A percentile compares a stretch with the other conserved stretches of the same genome.
phyloP scores from a whole-genome alignment of 2,888 invertebrate genomes.

The Agrotis clavis region DNA sequence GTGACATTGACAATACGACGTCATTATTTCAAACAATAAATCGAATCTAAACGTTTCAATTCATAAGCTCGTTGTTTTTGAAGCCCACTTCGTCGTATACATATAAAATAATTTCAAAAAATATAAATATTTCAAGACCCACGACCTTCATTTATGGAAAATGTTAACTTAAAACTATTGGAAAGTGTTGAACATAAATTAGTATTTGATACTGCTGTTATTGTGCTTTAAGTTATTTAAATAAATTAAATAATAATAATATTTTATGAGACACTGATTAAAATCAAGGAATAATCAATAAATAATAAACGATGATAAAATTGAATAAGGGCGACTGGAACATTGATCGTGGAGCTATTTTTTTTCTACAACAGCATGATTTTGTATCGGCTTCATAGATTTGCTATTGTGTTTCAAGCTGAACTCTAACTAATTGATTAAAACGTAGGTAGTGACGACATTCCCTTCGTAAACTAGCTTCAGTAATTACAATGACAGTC shows the following conservation, averaged over 20 bases:
- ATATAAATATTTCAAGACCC: constrained; percentile 76
- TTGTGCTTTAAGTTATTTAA: constrained; percentile 72
- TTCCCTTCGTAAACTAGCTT: constrained; percentile 35
- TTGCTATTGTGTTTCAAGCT: constrained; percentile 62
- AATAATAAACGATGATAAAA: constrained; percentile 74
- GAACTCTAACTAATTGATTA: constrained; percentile 64
- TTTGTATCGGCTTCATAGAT: constrained; percentile 54
- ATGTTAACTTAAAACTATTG: constrained; percentile 74
- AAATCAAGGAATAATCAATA: constrained; percentile 75
- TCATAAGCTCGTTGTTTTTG: constrained; percentile 70
- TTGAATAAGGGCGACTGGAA: constrained; percentile 70
- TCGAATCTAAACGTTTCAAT: constrained; percentile 66
- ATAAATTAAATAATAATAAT: constrained; percentile 70
- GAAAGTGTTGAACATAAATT: constrained; percentile 75
- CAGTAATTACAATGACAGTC: constrained; percentile 42
- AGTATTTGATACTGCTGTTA: constrained; percentile 74
- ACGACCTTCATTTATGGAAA: constrained; percentile 77
- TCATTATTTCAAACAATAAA: constrained; percentile 71
- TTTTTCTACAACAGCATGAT: constrained; percentile 89
- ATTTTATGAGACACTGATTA: constrained; percentile 81
- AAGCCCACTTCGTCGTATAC: constrained; percentile 73
- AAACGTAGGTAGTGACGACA: constrained; percentile 59
- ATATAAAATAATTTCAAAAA: constrained; percentile 68
- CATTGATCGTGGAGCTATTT: constrained; percentile 86
- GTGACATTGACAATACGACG: constrained; percentile 82